Percentiles rank a stretch among this genome's conserved stretches.
phyloP scores from a whole-genome alignment of 2,113 vertebrate species.

The Garra rufa region DNA sequence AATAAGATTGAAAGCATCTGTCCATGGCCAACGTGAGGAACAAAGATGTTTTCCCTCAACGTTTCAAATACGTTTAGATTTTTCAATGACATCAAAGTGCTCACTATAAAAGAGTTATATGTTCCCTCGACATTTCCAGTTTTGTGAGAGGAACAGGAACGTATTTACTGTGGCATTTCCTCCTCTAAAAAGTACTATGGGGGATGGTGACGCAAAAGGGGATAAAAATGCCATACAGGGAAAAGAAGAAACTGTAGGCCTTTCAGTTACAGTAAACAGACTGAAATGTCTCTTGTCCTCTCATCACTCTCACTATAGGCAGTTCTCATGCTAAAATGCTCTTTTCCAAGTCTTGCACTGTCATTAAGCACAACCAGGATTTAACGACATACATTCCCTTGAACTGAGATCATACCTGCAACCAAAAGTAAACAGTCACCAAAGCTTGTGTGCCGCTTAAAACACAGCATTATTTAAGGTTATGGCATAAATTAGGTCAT shows the following conservation, averaged over 20 bases:
- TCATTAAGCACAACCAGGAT: constrained; percentile 41
- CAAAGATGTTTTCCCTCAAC: constrained; percentile 8
- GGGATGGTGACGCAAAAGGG: constrained; percentile 26
- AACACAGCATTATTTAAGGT: background rate
- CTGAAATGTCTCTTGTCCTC: constrained; percentile 37
- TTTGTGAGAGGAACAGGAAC: constrained; percentile 34
- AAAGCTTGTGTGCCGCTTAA: background rate
- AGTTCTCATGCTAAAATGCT: constrained; percentile 1
- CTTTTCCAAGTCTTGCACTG: constrained; percentile 42
- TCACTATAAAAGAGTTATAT: constrained; percentile 34
- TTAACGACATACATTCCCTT: constrained; percentile 46
- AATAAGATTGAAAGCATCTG: constrained; percentile 38
- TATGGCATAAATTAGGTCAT: background rate
- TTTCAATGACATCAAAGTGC: constrained; percentile 28
- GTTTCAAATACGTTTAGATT: constrained; percentile 29
- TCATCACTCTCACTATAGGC: constrained; percentile 37
- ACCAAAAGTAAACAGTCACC: constrained; percentile 40
- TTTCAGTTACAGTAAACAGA: constrained; percentile 11
- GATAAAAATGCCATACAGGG: background rate
- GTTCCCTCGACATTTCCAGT: constrained; percentile 1
- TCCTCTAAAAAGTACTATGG: constrained; percentile 41
- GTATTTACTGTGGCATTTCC: constrained; percentile 60
- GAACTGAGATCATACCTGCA: constrained; percentile 53
- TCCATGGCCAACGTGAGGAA: constrained; percentile 27
- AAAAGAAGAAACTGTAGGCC: constrained; percentile 36